Evolutionary conservation across 2,113 vertebrate genomes (phyloP), one percentile per base, ranked within the genome.

Genomic region (Solea solea): DNA sequence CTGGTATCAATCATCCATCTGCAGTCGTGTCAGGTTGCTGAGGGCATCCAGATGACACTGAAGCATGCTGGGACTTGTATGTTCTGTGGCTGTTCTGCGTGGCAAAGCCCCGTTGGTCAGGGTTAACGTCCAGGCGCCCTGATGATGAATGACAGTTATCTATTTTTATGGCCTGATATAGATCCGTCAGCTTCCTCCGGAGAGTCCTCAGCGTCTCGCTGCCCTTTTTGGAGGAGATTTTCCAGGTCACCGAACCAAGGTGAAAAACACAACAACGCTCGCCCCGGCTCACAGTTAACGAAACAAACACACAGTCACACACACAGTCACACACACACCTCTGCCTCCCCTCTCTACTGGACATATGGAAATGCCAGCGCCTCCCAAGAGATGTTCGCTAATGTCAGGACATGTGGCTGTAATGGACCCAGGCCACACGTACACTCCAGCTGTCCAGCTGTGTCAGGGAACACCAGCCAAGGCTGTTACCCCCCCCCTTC

Each of bases 231-330:
- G 77, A 87, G 72, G 86, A 83, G 80, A 84, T 85, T 89, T 90
- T 91, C 83, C 86, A 90, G 91, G 89, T 92, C 87, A 72, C 61
- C 59, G 64, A 85, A 82, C 88, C 89, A 92, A 90, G 88, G 91
- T 92, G 88, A 91, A 80, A 89, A 85, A 73, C 80, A 78, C 81
- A 88, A 81, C 70, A 71, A 77, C 53, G 77, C 83, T 74, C 86
- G 21, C 21, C 78, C 16, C 61, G 69, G 48, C 42, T 56, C 76
- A 58, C 64, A 58, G 46, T 14, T 55, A 65, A 78, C 14, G 14
- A 54, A 56, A 48, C 50, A 46, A 56, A 67, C 14, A 72, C 62
- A 69, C 62, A n/a, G n/a, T n/a, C n/a, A 27, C 45, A 21, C 3
- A 2, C 45, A 63, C 15, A 69, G 13, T 71, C 64, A 67, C 67